These are phyloP conservation scores for Falcunculus frontatus DNA, from an alignment of 2,113 vertebrate genomes.

Conservation along the genomic window DNA sequence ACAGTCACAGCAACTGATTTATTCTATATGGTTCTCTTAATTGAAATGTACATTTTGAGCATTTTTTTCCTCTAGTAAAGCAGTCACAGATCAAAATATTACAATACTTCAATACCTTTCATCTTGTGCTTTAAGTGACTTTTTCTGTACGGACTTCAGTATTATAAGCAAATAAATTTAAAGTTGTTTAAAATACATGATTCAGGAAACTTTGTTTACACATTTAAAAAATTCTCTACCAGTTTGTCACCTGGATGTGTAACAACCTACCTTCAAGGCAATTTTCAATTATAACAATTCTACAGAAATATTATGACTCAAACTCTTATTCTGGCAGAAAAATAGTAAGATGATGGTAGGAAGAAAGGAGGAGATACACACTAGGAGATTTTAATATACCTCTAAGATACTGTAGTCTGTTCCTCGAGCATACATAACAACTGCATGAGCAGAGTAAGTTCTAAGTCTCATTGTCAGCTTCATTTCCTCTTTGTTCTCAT, in stretches of 20 bases:
- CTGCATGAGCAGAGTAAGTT: slow-evolving; percentile 88
- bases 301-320: not conserved
- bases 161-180: not conserved
- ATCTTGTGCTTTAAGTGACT: not conserved
- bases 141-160: not conserved
- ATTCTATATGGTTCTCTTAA: not conserved
- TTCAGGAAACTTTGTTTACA: not conserved
- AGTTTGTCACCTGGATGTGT: not conserved
- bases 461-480: slow-evolving; percentile 88
- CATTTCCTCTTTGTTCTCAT: slow-evolving; percentile 95
- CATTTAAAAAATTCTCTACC: not conserved
- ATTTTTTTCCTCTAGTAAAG: not conserved
- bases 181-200: not conserved
- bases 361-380: not conserved
- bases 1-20: not conserved
- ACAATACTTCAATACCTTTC: not conserved
- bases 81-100: not conserved
- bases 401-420: slow-evolving; percentile 97
- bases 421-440: slow-evolving; percentile 94
- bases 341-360: not conserved
- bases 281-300: not conserved
- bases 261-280: not conserved
- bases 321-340: not conserved
- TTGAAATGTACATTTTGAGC: not conserved
- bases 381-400: slow-evolving; percentile 66